phyloP scores from a whole-genome alignment of 2,113 vertebrate genomes.

The Esox niger region DNA sequence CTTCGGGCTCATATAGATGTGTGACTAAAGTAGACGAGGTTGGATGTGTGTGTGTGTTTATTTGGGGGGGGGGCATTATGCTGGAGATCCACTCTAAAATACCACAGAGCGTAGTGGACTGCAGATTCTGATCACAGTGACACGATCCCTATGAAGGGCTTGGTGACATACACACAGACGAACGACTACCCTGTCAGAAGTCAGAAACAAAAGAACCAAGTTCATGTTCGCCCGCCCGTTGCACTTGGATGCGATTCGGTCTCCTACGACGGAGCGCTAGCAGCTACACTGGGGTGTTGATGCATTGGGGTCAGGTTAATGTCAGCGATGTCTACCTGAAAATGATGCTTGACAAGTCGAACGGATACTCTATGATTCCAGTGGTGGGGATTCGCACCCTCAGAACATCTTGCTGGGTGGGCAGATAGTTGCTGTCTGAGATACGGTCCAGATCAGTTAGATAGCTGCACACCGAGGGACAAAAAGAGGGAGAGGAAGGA shows the following conservation, averaged over 20 bases:
- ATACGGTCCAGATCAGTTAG: conserved; percentile 96
- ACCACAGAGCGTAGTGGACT: not conserved
- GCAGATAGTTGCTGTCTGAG: conserved; percentile 87
- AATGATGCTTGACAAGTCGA: conserved; percentile 99
- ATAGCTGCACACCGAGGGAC: conserved; percentile 78
- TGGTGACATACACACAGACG: not conserved
- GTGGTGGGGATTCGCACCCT: conserved; percentile 97
- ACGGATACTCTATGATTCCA: conserved; percentile 98
- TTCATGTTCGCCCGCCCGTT: too few species aligned
- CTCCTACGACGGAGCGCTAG: too few species aligned
- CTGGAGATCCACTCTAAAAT: not conserved
- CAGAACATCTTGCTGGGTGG: conserved; percentile 97
- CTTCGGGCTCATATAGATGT: conserved; percentile 47
- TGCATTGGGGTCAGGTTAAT: conserved; percentile 7
- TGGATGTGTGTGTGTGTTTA: conserved; percentile 8
- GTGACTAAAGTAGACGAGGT: conserved; percentile 27
- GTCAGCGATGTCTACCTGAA: conserved; percentile 84
- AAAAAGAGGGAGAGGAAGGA: conserved; percentile 27
- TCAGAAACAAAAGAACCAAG: too few species aligned
- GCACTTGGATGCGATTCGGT: too few species aligned
- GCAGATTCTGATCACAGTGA: not conserved
- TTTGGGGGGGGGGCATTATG: not conserved
- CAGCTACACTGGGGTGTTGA: conserved; percentile 23
- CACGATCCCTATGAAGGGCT: not conserved
- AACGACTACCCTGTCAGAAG: too few species aligned